Conservation (phyloP, 2,113 vertebrate species). For the Ciconia boyciana region DNA sequence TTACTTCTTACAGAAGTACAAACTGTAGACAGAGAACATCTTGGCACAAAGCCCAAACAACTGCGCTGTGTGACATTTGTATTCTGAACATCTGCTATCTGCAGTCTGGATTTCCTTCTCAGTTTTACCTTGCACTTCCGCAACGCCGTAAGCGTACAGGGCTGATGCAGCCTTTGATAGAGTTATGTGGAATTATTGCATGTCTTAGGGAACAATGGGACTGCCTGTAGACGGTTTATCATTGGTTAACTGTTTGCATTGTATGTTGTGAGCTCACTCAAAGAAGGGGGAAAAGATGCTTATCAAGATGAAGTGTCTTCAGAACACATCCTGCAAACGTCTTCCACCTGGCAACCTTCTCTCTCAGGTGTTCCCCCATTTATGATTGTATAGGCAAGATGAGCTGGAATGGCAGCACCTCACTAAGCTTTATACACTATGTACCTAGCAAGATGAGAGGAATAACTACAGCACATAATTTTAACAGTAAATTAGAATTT, state of each 20-base stretch:
- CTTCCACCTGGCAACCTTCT: neutral
- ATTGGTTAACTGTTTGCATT: neutral
- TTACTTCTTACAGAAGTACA: neutral
- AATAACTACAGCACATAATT: neutral
- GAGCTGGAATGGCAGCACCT: neutral
- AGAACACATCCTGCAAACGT: neutral
- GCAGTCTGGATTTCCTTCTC: neutral
- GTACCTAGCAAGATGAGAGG: neutral
- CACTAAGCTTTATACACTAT: neutral
- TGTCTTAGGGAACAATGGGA: neutral
- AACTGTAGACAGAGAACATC: neutral
- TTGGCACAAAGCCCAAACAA: neutral
- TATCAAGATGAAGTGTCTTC: neutral
- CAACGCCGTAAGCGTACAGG: neutral
- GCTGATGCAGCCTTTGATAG: neutral
- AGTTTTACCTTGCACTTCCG: neutral
- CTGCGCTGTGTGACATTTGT: neutral
- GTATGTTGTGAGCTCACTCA: neutral
- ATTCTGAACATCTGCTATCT: neutral
- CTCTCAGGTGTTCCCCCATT: neutral
- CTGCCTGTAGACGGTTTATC: neutral
- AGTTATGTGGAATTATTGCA: neutral
- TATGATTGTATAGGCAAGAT: neutral
- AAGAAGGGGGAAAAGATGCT: neutral
- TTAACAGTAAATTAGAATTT: neutral